Evolutionary conservation across 2,113 vertebrate genomes (phyloP).

Genomic region (Prietella phreatophila): DNA sequence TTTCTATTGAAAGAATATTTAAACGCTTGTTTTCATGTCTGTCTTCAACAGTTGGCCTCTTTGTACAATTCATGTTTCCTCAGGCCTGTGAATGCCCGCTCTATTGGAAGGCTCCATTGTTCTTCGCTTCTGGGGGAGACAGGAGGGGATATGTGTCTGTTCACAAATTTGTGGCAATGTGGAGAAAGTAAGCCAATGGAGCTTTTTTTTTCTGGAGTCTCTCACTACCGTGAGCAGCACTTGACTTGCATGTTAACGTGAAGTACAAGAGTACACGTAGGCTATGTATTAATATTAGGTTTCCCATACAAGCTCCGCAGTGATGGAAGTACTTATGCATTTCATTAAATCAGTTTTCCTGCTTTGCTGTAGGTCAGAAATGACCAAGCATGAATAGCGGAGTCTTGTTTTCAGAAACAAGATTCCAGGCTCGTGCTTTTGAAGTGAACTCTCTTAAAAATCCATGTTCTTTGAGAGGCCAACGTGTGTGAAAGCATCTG

Average conservation of each 20-base stretch:
- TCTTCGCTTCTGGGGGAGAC: slow-evolving; percentile 87
- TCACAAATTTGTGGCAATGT: slow-evolving; percentile 95
- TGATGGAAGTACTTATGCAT: slow-evolving; percentile 43
- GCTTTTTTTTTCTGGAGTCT: slow-evolving; percentile 38
- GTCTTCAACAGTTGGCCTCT: neutral
- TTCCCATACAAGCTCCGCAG: slow-evolving; percentile 34
- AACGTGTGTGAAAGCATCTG: slow-evolving; percentile 67
- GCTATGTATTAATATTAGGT: slow-evolving; percentile 11
- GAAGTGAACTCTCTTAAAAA: slow-evolving; percentile 44
- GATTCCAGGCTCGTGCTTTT: slow-evolving; percentile 38
- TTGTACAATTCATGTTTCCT: slow-evolving; percentile 34
- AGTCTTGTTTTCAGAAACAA: slow-evolving; percentile 66
- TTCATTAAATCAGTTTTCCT: slow-evolving; percentile 45
- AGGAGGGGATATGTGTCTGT: slow-evolving; percentile 89
- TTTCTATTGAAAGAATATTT: neutral
- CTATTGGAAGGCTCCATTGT: slow-evolving; percentile 94
- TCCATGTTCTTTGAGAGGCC: slow-evolving; percentile 41
- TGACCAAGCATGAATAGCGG: slow-evolving; percentile 52
- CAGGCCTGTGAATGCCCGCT: slow-evolving; percentile 93
- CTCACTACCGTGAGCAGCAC: slow-evolving; percentile 12
- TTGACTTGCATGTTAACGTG: slow-evolving; percentile 3
- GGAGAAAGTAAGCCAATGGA: slow-evolving; percentile 90
- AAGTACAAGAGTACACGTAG: neutral
- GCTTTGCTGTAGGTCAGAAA: slow-evolving; percentile 44
- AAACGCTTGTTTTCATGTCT: neutral